Evolutionary conservation across 2,888 invertebrate genomes (phyloP), one percentile per base, ranked within the genome.

Genomic region (Hydrotaea cyrtoneurina): DNA sequence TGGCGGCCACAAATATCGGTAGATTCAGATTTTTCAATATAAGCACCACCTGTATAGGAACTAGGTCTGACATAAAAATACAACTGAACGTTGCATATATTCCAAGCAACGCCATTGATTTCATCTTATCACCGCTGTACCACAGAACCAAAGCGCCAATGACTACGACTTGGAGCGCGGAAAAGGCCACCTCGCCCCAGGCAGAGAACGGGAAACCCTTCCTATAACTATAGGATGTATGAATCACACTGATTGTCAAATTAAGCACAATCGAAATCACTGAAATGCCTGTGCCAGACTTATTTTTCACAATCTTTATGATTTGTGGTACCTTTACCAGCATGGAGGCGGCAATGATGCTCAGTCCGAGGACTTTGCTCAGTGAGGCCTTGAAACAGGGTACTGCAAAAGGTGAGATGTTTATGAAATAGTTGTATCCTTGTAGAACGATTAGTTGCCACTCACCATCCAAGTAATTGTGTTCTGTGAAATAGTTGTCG

Each of bases 311-410:
- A 79, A 99, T 97, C 93, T 99, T 99, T 23, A 98, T 77, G 86
- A 99, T 97, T 93, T 99, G 99, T 1, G 99, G 99, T 13, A 99
- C 94, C 94, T 99, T 99, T 0, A 99, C 98, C 88, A 99, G 93
- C 84, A 98, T 93, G 0, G 99, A 98, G 46, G 99, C 99, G 39
- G 96, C 94, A 81, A 99, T 98, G 78, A 99, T 97, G 39, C 94
- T 97, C 84, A 97, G 93, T 0, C 99, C 99, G 0, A 99, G 94
- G 71, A 94, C 94, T 94, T 98, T 98, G 93, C 98, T 98, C 78
- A 98, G 90, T 5, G 97, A 94, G 50, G 96, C 94, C 91, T 97
- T 98, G 90, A 98, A 95, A 92, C 99, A 99, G 85, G 95, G 95
- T 80, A 93, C 98, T 99, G 93, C 1, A 82, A 73, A 69, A 55